Evolutionary conservation across 2,888 invertebrate genomes (phyloP).

Genomic region (Bellardia pandia): DNA sequence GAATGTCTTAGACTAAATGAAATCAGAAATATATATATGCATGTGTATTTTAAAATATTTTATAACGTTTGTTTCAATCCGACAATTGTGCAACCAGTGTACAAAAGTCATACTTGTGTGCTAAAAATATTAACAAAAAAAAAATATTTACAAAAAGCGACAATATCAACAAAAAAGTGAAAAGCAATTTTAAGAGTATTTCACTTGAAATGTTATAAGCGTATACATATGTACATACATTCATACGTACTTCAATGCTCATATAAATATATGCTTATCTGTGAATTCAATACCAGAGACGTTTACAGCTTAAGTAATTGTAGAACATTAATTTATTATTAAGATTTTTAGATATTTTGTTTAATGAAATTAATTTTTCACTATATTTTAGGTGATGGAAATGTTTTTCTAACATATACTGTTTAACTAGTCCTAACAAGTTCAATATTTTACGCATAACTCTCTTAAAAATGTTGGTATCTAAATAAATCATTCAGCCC

Average conservation of each 20-base stretch:
- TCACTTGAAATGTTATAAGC: conserved; percentile 45
- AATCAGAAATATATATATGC: too few relatives aligned
- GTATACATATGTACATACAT: not conserved
- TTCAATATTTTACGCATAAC: too few relatives aligned
- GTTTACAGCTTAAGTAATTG: conserved; percentile 10
- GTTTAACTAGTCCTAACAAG: too few relatives aligned
- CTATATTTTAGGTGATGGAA: too few relatives aligned
- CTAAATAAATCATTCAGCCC: too few relatives aligned
- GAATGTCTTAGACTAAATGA: too few relatives aligned
- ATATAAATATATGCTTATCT: not conserved
- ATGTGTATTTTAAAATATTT: too few relatives aligned
- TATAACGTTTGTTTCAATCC: too few relatives aligned
- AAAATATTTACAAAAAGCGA: conserved; percentile 15
- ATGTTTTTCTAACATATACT: too few relatives aligned
- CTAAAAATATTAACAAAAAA: not conserved
- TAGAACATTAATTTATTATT: not conserved
- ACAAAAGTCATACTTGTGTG: conserved; percentile 3
- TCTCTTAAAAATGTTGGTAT: too few relatives aligned
- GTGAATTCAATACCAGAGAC: conserved; percentile 37
- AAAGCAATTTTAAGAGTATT: conserved; percentile 62
- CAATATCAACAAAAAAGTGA: conserved; percentile 33
- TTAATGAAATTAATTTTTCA: too few relatives aligned
- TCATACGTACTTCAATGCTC: conserved; percentile 7
- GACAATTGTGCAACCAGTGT: not conserved
- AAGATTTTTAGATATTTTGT: not conserved